These are phyloP conservation scores for Acanthosoma haemorrhoidale DNA, from an alignment of 2,888 invertebrate genomes.

Conservation along the genomic window DNA sequence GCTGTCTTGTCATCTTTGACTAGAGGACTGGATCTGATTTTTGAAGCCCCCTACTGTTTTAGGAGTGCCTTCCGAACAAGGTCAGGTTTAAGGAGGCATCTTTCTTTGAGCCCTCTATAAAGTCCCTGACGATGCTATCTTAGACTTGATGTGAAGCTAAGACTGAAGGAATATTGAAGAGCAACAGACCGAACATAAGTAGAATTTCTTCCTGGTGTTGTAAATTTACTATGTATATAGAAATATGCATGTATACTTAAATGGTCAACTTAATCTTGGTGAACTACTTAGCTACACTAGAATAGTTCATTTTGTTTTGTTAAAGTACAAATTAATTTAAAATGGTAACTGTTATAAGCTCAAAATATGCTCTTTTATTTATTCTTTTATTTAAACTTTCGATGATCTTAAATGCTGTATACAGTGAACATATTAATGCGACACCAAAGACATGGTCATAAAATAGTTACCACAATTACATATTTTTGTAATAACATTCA, in stretches of 20 bases:
- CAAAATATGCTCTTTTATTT: slow-evolving; percentile 11
- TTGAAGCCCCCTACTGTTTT: not conserved
- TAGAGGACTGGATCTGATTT: too few relatives aligned
- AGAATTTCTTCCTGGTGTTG: not conserved
- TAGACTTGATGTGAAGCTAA: not conserved
- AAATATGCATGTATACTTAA: not conserved
- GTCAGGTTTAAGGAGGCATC: too few relatives aligned
- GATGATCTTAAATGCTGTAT: not conserved
- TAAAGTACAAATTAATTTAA: slow-evolving; percentile 25
- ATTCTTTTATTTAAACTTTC: not conserved
- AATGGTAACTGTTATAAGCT: slow-evolving; percentile 27
- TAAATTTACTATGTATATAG: not conserved
- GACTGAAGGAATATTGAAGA: not conserved
- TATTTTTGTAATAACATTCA: not conserved
- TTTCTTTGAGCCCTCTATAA: too few relatives aligned
- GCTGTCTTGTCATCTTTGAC: too few relatives aligned
- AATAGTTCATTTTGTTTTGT: slow-evolving; percentile 3
- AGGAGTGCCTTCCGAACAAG: not conserved
- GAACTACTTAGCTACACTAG: slow-evolving; percentile 1
- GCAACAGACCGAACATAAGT: not conserved
- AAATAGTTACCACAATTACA: slow-evolving; percentile 19
- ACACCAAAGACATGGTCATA: slow-evolving; percentile 16
- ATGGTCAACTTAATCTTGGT: not conserved
- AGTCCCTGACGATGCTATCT: too few relatives aligned
- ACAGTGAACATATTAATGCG: not conserved